Evolutionary conservation across 2,888 invertebrate species (phyloP), one percentile per base, ranked within the genome.

Genomic region (Laspeyria flexula): DNA sequence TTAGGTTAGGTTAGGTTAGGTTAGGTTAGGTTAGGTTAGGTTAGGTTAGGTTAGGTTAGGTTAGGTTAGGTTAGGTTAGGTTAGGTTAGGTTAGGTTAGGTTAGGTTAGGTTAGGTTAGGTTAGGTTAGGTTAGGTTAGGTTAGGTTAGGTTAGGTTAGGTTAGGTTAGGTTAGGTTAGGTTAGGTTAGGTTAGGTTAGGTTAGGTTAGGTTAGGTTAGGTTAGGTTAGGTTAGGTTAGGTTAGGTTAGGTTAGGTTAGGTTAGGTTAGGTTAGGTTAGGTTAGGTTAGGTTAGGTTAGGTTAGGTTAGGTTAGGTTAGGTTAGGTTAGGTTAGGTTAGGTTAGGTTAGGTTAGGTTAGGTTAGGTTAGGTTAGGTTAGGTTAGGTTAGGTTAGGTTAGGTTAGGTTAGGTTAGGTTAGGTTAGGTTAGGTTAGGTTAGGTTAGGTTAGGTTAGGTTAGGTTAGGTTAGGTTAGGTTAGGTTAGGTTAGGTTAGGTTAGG

Each of bases 61-160:
- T 55, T 55, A 55, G 55, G 55, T 55, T 55, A 55, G 55, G 55
- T 55, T 55, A 55, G 55, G 55, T 55, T 55, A 55, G 50, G 55
- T 55, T 54, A 54, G 56, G 52, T 52, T 56, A 56, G 51, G 56
- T 51, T 52, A 52, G 52, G 51, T 51, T 56, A 25, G 39, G 27
- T 39, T 39, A 27, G 39, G 27, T 39, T 39, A 27, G 25, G 39
- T 51, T 55, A 59, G 58, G 58, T 54, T 55, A 54, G 58, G 54
- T 59, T 55, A 59, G 59, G 44, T 42, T 54, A 54, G 58, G 58
- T 54, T 53, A 53, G 53, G 54, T 52, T 57, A 43, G 49, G 49
- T 53, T 57, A 47, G 49, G 46, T 46, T 57, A 47, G 49, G 53
- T 53, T 53, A 49, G 47, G 50, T 49, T 57, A 53, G 53, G 53